Conservation (phyloP, 2,797 vertebrate species). For the Argyrosomus regius region DNA sequence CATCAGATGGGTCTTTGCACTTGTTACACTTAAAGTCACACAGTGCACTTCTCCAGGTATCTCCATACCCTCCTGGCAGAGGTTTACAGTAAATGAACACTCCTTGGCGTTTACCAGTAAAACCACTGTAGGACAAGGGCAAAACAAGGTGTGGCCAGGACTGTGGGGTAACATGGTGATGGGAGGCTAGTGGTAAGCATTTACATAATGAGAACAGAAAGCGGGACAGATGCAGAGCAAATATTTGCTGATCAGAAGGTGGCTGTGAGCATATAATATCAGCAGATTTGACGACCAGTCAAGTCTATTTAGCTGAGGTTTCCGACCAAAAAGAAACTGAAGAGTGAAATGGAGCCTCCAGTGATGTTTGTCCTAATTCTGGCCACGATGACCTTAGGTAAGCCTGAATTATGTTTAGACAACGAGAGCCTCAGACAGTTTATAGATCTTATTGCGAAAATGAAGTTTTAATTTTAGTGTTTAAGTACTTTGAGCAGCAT, state of each 20-base stretch:
- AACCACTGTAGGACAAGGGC: conserved; percentile 41
- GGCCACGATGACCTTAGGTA: conserved; percentile 57
- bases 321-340: background rate
- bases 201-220: conserved; percentile 48
- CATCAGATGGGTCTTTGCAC: background rate
- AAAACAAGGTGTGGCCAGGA: conserved; percentile 72
- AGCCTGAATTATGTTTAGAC: conserved; percentile 7
- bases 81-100: conserved; percentile 77
- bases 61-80: background rate
- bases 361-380: conserved; percentile 54
- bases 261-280: conserved; percentile 1
- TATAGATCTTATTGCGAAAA: background rate
- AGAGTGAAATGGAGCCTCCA: conserved; percentile 50
- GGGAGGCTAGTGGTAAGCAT: conserved; percentile 12
- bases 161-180: conserved; percentile 8
- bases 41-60: background rate
- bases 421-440: background rate
- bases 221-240: conserved; percentile 49
- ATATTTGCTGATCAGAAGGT: conserved; percentile 62
- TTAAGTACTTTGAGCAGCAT: conserved; percentile 1
- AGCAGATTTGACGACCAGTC: background rate
- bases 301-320: background rate
- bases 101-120: conserved; percentile 38
- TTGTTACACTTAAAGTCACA: background rate
- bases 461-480: background rate